These are phyloP conservation scores for Gadus macrocephalus DNA, from an alignment of 2,113 vertebrate genomes.

Conservation along the genomic window DNA sequence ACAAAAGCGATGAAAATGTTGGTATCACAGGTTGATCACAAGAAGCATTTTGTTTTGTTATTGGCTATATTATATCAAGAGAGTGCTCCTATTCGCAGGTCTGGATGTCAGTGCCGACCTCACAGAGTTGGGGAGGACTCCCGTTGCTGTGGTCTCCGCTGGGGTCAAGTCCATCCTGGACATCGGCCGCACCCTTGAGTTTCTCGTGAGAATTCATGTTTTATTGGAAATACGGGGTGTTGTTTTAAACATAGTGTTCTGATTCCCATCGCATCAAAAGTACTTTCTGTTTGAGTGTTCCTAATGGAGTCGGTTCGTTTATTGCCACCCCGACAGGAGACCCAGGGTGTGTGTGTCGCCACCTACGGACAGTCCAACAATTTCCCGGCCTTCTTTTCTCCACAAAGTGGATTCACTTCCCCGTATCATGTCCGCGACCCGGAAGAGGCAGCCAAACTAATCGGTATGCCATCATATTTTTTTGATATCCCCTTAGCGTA, in stretches of 20 bases:
- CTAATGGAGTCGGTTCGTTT: too few relatives aligned
- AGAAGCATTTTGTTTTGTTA: neutral
- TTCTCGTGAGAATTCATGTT: constrained; percentile 71
- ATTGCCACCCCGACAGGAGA: constrained; percentile 70
- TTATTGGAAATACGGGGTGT: neutral
- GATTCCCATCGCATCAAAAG: too few relatives aligned
- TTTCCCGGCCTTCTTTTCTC: constrained; percentile 86
- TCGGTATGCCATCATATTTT: constrained; percentile 64
- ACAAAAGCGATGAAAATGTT: neutral
- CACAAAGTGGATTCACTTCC: constrained; percentile 79
- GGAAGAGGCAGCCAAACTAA: constrained; percentile 80
- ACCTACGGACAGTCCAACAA: constrained; percentile 78
- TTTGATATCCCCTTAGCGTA: too few relatives aligned
- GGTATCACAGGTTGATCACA: too few relatives aligned
- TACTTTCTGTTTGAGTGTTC: too few relatives aligned
- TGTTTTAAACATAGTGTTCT: neutral
- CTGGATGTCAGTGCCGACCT: constrained; percentile 89
- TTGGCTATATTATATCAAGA: neutral
- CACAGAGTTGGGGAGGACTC: constrained; percentile 85
- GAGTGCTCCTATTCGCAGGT: constrained; percentile 57
- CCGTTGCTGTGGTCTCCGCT: constrained; percentile 83
- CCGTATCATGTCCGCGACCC: constrained; percentile 73
- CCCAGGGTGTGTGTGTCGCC: constrained; percentile 85
- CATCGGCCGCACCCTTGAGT: constrained; percentile 86
- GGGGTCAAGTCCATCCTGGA: constrained; percentile 89